phyloP scores from a whole-genome alignment of 2,113 vertebrate species.

The Alethe castanea region DNA sequence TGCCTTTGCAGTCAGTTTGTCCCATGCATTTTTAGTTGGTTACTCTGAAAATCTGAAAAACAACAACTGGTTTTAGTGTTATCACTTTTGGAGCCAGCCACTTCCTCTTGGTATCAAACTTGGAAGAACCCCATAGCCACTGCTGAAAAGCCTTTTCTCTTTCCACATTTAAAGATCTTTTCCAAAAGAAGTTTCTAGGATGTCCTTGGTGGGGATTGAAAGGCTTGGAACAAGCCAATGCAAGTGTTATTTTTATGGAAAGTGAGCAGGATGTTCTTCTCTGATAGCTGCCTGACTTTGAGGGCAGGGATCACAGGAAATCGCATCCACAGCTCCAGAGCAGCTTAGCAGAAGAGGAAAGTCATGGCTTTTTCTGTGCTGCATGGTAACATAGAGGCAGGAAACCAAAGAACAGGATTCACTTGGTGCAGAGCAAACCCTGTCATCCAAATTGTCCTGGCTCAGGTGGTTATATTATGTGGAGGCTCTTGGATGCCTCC shows the following conservation, averaged over 20 bases:
- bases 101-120: not conserved
- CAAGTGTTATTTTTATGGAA: not conserved
- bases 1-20: not conserved
- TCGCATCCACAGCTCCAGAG: not conserved
- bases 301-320: not conserved
- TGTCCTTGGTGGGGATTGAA: not conserved
- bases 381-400: not conserved
- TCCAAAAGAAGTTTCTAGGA: not conserved
- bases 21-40: not conserved
- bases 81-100: not conserved
- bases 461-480: fast-evolving
- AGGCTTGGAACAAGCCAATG: not conserved
- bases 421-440: not conserved
- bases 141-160: not conserved
- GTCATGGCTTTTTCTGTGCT: not conserved
- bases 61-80: not conserved
- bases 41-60: not conserved
- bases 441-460: not conserved
- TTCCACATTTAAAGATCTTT: not conserved
- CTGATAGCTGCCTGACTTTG: not conserved
- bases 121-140: not conserved
- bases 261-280: not conserved
- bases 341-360: not conserved
- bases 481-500: not conserved
- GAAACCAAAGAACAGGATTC: not conserved